Conservation (phyloP, 37 sponge, comb jelly and placozoan species). For the Lycopodina hypogea region DNA sequence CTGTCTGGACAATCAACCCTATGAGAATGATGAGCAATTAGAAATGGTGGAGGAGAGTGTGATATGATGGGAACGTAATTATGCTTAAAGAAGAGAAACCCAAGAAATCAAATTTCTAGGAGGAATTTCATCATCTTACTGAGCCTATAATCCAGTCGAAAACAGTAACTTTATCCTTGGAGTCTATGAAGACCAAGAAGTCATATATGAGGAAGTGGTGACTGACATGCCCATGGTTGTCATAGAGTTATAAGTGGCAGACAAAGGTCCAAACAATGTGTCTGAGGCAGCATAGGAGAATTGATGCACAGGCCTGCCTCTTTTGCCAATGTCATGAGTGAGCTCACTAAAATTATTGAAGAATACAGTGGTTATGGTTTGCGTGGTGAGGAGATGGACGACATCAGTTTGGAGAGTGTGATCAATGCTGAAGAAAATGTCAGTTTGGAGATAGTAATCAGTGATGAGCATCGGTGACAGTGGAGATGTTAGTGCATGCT, state of each 20-base stretch:
- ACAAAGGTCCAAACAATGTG: neutral
- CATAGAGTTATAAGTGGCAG: constrained; percentile 23
- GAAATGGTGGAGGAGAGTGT: constrained; percentile 51
- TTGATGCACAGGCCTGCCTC: neutral
- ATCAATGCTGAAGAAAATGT: neutral
- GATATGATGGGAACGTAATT: constrained; percentile 45
- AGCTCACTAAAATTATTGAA: neutral
- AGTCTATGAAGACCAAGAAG: constrained; percentile 30
- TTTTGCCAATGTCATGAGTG: neutral
- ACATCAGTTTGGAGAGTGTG: too few relatives aligned
- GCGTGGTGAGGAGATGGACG: too few relatives aligned
- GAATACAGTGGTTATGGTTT: too few relatives aligned
- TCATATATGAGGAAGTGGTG: constrained; percentile 65
- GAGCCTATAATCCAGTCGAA: constrained; percentile 34
- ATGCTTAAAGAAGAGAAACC: constrained; percentile 28
- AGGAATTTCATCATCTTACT: constrained; percentile 45
- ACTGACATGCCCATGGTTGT: constrained; percentile 67
- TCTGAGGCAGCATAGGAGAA: neutral
- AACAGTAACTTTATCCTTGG: constrained; percentile 40
- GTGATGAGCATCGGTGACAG: too few relatives aligned
- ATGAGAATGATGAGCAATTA: constrained; percentile 46
- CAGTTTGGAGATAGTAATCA: too few relatives aligned
- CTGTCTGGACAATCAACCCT: constrained; percentile 67
- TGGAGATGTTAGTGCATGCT: too few relatives aligned
- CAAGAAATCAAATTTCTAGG: neutral